A percentile compares a stretch with the other conserved stretches of the same genome.
Conservation (phyloP, 2,797 vertebrate species). For the Coregonus ussuriensis region DNA sequence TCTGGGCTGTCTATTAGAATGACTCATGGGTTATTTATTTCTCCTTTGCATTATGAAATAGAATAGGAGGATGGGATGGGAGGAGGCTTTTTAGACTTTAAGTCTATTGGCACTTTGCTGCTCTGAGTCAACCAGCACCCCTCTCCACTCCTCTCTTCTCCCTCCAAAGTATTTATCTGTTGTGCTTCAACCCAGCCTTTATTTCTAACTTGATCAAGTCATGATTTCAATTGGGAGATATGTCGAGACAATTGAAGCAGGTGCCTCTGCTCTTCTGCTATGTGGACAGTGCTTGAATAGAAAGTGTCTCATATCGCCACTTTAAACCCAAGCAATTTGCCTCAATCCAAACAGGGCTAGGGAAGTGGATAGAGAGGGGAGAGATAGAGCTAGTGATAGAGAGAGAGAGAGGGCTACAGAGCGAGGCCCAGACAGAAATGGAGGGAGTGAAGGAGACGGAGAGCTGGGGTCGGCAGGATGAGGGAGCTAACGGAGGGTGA, state of each 20-base stretch:
- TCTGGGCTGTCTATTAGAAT: conserved; percentile 61
- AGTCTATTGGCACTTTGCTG: conserved; percentile 52
- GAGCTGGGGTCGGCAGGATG: conserved; percentile 66
- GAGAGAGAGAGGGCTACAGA: conserved; percentile 39
- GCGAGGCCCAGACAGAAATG: conserved; percentile 59
- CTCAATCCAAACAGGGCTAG: conserved; percentile 37
- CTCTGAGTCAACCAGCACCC: conserved; percentile 44
- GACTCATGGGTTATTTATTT: conserved; percentile 61
- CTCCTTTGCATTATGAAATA: conserved; percentile 60
- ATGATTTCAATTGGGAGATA: conserved; percentile 53
- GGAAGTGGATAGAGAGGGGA: conserved; percentile 46
- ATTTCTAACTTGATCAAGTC: conserved; percentile 40
- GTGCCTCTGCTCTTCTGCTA: conserved; percentile 34
- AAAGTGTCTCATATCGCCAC: conserved; percentile 38
- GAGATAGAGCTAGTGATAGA: conserved; percentile 63
- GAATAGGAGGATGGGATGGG: conserved; percentile 26
- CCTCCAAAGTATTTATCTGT: conserved; percentile 27
- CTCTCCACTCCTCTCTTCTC: conserved; percentile 3
- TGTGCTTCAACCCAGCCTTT: conserved; percentile 41
- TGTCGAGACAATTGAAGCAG: conserved; percentile 32
- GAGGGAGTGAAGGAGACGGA: conserved; percentile 39
- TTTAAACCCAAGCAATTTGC: conserved; percentile 52
- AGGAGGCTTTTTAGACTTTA: conserved; percentile 39
- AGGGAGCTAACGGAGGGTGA: conserved; percentile 78
- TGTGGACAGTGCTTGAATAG: conserved; percentile 43